These are phyloP conservation scores for Acleris literana DNA, from an alignment of 2,888 invertebrate genomes.

Conservation along the genomic window DNA sequence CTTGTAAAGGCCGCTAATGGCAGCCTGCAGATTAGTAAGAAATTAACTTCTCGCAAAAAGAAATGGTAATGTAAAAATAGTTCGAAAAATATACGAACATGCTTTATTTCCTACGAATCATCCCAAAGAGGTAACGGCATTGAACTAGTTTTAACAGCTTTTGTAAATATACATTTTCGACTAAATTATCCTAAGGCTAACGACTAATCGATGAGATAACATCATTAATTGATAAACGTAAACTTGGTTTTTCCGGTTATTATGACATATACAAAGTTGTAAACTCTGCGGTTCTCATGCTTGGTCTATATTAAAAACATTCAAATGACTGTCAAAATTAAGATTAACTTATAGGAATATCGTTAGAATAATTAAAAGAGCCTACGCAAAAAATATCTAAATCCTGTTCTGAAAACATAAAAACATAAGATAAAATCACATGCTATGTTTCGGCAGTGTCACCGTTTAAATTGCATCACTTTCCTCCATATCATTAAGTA, in stretches of 20 bases:
- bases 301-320: neutral
- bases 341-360: constrained; percentile 4
- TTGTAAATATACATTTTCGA: constrained; percentile 24
- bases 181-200: constrained; percentile 25
- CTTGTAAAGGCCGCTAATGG: no score
- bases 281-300: constrained; percentile 9
- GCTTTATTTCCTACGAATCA: constrained; percentile 8
- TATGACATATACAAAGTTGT: constrained; percentile 18
- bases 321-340: constrained; percentile 3
- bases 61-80: no score
- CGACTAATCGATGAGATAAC: constrained; percentile 26
- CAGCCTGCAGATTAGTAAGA: no score
- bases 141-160: constrained; percentile 29
- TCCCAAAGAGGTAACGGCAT: constrained; percentile 25
- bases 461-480: neutral
- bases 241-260: constrained; percentile 14
- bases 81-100: no score
- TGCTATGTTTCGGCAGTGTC: neutral
- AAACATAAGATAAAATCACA: neutral
- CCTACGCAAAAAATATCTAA: neutral
- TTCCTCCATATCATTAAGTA: neutral
- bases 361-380: constrained; percentile 6
- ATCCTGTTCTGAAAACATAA: neutral
- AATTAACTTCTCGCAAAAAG: no score
- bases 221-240: constrained; percentile 9